Evolutionary conservation across 2,113 vertebrate species (phyloP).

Genomic region (Gallinago jamesoni): DNA sequence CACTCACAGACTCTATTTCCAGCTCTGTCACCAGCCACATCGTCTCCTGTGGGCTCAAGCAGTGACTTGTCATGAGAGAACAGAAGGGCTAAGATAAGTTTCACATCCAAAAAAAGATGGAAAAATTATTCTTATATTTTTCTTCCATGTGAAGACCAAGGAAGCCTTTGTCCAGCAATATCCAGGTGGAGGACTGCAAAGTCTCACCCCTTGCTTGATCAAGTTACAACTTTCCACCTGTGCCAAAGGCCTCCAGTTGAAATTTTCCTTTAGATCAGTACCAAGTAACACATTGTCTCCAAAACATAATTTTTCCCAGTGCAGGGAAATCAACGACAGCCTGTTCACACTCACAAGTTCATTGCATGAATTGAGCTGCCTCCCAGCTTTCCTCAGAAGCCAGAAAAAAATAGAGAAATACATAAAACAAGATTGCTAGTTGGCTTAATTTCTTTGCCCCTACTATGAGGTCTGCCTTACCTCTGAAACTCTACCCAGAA

Average conservation of each 20-base stretch:
- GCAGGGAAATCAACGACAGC: background rate
- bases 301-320: background rate
- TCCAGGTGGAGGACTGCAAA: background rate
- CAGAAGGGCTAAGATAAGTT: background rate
- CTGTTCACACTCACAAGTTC: background rate
- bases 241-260: background rate
- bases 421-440: rapidly evolving
- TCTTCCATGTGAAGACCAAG: background rate
- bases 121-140: background rate
- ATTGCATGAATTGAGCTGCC: background rate
- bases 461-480: background rate
- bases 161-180: background rate
- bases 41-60: background rate
- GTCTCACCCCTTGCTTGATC: background rate
- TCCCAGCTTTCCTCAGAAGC: background rate
- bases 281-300: background rate
- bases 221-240: background rate
- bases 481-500: background rate
- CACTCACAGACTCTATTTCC: background rate
- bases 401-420: background rate
- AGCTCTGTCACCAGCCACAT: background rate
- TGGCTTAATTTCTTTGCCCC: background rate
- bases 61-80: background rate
- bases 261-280: background rate
- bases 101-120: background rate